Evolutionary conservation across 2,113 vertebrate species (phyloP).

Genomic region (Seriola aureovittata): DNA sequence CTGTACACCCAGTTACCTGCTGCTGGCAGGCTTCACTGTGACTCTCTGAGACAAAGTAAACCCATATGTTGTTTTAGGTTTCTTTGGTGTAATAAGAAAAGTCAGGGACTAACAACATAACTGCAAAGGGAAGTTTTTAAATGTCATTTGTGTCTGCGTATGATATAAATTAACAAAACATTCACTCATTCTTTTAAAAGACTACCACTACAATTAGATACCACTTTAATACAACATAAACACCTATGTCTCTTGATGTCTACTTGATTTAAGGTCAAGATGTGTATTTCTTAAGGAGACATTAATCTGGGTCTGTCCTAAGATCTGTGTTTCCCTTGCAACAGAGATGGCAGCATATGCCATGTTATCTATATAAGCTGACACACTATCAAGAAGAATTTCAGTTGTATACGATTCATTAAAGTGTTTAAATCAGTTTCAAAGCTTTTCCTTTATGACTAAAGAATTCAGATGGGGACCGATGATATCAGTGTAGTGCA

Average conservation of each 20-base stretch:
- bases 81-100: not conserved
- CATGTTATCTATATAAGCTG: not conserved
- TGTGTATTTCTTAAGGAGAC: not conserved
- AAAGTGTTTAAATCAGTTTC: not conserved
- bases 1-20: slow-evolving; percentile 29
- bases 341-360: not conserved
- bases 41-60: slow-evolving; percentile 23
- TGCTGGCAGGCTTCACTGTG: not conserved
- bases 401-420: not conserved
- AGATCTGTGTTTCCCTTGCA: too few relatives aligned
- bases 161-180: not conserved
- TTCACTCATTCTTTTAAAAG: not conserved
- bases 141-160: not conserved
- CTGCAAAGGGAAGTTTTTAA: not conserved
- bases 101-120: not conserved
- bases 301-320: too few relatives aligned
- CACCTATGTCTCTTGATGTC: not conserved
- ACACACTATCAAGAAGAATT: not conserved
- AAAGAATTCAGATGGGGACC: too few relatives aligned
- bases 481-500: not conserved
- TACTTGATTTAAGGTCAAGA: not conserved
- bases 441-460: not conserved
- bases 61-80: not conserved
- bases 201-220: not conserved
- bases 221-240: not conserved